These are phyloP conservation scores for Henricia sp. DNA, from an alignment of 53 echinoderm and acorn worm genomes.

Conservation along the genomic window DNA sequence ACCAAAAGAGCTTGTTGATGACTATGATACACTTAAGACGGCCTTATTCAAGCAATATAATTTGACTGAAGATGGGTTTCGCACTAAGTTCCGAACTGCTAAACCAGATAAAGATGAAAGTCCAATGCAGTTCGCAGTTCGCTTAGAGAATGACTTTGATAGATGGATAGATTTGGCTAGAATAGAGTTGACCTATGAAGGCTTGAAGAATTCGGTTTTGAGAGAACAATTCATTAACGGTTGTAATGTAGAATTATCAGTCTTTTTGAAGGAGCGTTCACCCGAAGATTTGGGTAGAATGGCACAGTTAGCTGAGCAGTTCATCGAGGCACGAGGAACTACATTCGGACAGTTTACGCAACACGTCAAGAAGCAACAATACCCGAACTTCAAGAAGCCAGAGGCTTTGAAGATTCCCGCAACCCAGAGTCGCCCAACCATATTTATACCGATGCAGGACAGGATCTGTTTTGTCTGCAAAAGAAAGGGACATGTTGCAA, in stretches of 20 bases:
- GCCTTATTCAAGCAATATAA: conserved; percentile 42
- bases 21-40: conserved; percentile 39
- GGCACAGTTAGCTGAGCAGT: conserved; percentile 46
- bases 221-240: conserved; percentile 31
- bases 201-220: conserved; percentile 15
- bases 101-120: conserved; percentile 35
- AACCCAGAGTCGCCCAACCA: conserved; percentile 2
- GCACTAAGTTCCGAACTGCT: conserved; percentile 23
- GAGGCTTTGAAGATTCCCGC: neutral
- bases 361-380: neutral
- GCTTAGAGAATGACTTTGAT: conserved; percentile 32
- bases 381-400: neutral
- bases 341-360: conserved; percentile 6
- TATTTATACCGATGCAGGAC: neutral
- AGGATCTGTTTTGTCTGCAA: conserved; percentile 21
- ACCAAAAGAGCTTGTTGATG: neutral
- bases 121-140: conserved; percentile 20
- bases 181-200: conserved; percentile 20
- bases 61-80: conserved; percentile 43
- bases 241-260: conserved; percentile 26
- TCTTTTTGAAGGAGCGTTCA: conserved; percentile 45
- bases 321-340: conserved; percentile 37
- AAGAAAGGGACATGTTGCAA: conserved; percentile 23
- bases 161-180: conserved; percentile 37
- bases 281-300: conserved; percentile 15